Evolutionary conservation across 2,888 invertebrate species (phyloP), one percentile per base, ranked within the genome.

Genomic region (Celastrina argiolus): DNA sequence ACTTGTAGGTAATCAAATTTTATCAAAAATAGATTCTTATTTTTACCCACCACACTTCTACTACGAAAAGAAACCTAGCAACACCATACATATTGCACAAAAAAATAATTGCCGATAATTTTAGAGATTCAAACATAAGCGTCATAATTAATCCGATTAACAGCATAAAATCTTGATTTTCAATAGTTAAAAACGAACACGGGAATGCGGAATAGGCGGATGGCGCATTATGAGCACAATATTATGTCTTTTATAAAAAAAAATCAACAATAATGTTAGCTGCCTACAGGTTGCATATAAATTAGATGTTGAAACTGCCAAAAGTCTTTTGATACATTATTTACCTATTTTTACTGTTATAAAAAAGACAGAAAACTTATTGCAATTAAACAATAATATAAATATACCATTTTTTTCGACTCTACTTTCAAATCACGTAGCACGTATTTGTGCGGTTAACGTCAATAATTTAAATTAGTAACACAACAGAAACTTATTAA

Each of bases 91-190:
- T 18, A 41, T 45, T 41, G 28, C 26, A 65, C n/a, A 65, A 58
- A 39, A 65, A 36, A 34, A 2, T 45, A 22, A 22, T 28, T 58
- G 56, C 56, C 65, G 41, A 68, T 64, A 56, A 28, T 26, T 63
- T 67, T 45, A 63, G 70, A 70, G 70, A 70, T 70, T 70, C 70
- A 59, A 63, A 66, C 42, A 66, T 65, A 64, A 66, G 66, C 34
- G 18, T 65, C 39, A 41, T 28, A 41, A 31, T 51, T 61, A 39
- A 22, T 1, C 36, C 36, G 12, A 51, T 12, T 7, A 22, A 26
- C 8, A 10, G 10, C 10, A 51, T 51, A 22, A 51, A 51, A 51
- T 22, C 18, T 12, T 51, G 14, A 14, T 51, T 51, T 51, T 22
- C 12, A 3, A 26, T 22, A 51, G 12, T 51, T 22, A 22, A 22